phyloP scores from a whole-genome alignment of 30 jellyfish, hydroid and myxozoan genomes.

The Rhopilema esculentum region DNA sequence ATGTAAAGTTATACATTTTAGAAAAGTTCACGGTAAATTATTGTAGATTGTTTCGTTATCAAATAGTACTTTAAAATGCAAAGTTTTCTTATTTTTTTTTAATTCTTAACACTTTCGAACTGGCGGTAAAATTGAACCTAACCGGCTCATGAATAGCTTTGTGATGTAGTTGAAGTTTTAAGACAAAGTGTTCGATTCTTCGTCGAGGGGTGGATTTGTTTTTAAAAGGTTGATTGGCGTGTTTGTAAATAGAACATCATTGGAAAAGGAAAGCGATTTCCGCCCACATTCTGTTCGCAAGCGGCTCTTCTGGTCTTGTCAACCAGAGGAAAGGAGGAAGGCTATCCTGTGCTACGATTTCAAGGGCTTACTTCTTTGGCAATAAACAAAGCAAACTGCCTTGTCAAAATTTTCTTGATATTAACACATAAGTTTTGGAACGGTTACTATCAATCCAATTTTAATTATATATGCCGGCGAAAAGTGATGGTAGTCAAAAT shows the following conservation, averaged over 20 bases:
- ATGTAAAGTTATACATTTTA: slow-evolving; percentile 5
- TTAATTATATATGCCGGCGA: neutral
- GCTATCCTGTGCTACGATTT: slow-evolving; percentile 15
- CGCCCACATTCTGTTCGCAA: slow-evolving; percentile 51
- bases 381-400: slow-evolving; percentile 7
- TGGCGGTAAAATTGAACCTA: slow-evolving; percentile 10
- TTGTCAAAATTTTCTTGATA: slow-evolving; percentile 7
- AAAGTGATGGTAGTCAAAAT: no score
- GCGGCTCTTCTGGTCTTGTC: slow-evolving; percentile 59
- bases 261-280: slow-evolving; percentile 63
- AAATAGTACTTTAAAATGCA: slow-evolving; percentile 26
- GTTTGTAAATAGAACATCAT: slow-evolving; percentile 49
- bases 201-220: slow-evolving; percentile 52
- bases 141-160: slow-evolving; percentile 13
- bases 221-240: slow-evolving; percentile 35
- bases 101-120: neutral
- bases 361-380: slow-evolving; percentile 53
- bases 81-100: neutral
- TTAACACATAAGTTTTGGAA: neutral
- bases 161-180: slow-evolving; percentile 25
- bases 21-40: slow-evolving; percentile 41
- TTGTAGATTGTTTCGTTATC: slow-evolving; percentile 51
- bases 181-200: slow-evolving; percentile 1
- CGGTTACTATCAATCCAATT: neutral
- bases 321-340: slow-evolving; percentile 24